Evolutionary conservation across 2,888 invertebrate genomes (phyloP), one percentile per base, ranked within the genome.

Genomic region (Mythimna impura): DNA sequence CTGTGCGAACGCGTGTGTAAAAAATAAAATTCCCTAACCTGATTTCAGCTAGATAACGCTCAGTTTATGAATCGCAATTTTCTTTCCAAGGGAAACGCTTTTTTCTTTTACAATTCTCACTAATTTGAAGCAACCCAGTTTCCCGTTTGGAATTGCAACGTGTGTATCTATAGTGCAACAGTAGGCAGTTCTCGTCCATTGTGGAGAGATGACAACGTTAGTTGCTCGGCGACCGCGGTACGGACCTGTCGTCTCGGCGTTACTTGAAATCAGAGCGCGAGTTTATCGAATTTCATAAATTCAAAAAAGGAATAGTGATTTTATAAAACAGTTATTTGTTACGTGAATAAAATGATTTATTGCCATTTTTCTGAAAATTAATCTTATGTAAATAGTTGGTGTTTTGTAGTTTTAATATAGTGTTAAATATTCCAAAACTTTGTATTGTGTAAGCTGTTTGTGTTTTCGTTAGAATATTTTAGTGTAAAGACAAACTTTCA

Each of bases 201-300:
- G 88, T 87, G 62, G 77, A 73, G 74, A 68, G 73, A 69, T 83
- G 84, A 84, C 84, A 83, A 78, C 79, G 84, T 85, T 76, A 83
- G 83, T 81, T 93, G 93, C 90, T 86, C 89, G 88, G 83, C 87
- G 91, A 86, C 89, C 92, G 91, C 87, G 91, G 89, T 80, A 82
- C 89, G 79, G 88, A 84, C 80, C 83, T 84, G 85, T 72, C 88
- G 88, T 83, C 73, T 63, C 73, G 65, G 63, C 67, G 75, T 78
- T 67, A 68, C 76, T 76, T 64, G 72, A 84, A 82, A 80, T 82
- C 66, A 61, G 79, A 78, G 69, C 81, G 70, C 73, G 76, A 43
- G 58, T 75, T 68, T 36, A 66, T 67, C 71, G 70, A 66, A 76
- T 74, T 66, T 57, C 36, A 58, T 17, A 50, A 67, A 65, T 71